Evolutionary conservation across 2,888 invertebrate genomes (phyloP).

Genomic region (Tineola bisselliella): DNA sequence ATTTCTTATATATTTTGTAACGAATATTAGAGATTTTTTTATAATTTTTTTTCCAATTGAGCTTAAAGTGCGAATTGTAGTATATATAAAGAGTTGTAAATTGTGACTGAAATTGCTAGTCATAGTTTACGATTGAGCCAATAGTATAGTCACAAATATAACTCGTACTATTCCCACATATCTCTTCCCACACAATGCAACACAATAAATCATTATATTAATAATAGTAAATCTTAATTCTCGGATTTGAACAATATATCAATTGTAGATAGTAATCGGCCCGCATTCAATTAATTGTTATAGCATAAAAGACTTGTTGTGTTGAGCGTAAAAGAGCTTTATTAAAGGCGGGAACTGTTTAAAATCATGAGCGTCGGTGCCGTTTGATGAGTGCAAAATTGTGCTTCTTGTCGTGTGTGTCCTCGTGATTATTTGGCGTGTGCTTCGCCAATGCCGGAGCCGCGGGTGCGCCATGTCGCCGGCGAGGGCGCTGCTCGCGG

Average conservation of each 20-base stretch:
- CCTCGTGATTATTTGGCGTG: not conserved
- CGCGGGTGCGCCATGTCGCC: slow-evolving; percentile 58
- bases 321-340: not conserved
- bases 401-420: not conserved
- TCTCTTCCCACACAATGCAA: not conserved
- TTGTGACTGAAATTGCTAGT: no score
- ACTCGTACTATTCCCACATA: no score
- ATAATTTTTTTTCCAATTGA: no score
- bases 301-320: not conserved
- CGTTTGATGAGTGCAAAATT: not conserved
- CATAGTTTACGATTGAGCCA: no score
- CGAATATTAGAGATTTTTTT: no score
- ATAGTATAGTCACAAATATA: no score
- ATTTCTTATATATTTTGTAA: no score
- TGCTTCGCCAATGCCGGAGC: slow-evolving; percentile 53
- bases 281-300: not conserved
- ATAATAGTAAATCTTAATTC: not conserved
- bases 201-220: no score
- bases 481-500: slow-evolving; percentile 63
- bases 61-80: no score
- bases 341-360: not conserved
- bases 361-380: not conserved
- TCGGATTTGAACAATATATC: not conserved
- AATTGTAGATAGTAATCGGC: not conserved
- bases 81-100: no score